Evolutionary conservation across 64 coral and sea anemone species (phyloP), one percentile per base, ranked within the genome.

Genomic region (Porites australiensis): DNA sequence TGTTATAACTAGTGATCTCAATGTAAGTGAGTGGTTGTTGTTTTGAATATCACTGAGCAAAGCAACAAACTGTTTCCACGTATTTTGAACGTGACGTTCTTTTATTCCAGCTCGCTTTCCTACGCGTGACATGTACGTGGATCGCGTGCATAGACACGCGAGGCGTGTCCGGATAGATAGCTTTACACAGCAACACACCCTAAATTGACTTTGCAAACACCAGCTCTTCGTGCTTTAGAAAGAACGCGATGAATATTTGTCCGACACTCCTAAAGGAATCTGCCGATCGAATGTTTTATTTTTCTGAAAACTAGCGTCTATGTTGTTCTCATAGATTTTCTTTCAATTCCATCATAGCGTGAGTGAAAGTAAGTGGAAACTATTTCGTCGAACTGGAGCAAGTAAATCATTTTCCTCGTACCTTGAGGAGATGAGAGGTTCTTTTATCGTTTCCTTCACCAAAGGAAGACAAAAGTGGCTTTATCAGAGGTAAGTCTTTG

Each of bases 171-270:
- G 51, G 19, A 22, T 3, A 14, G 75, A 78, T 78, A 19, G 51
- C 50, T 55, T 78, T 78, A 55, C 75, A n/a, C 11, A 8, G 46
- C 21, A 78, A 78, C 75, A 77, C 75, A 9, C 75, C 75, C 49
- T 13, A 21, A 52, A n/a, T 57, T 22, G 50, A 54, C 20, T 18
- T 55, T 3, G 19, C 50, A 16, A 16, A 37, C 27, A 37, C 27
- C 27, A 0, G 62, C 62, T 64, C 13, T 64, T 64, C 22, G 20
- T 78, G 51, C 57, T 78, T 51, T 49, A 78, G 75, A 58, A 78
- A 23, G 22, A 22, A 2, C 19, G 1, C n/a, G 49, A 20, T 13
- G 61, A 80, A 58, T 80, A 80, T 44, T 80, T 80, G 21, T 55
- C 22, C 43, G 77, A 15, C 77, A 80, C 77, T 62, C 27, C 77